Conservation (phyloP, 1,140 invertebrate species). For the Colletes latitarsis region DNA sequence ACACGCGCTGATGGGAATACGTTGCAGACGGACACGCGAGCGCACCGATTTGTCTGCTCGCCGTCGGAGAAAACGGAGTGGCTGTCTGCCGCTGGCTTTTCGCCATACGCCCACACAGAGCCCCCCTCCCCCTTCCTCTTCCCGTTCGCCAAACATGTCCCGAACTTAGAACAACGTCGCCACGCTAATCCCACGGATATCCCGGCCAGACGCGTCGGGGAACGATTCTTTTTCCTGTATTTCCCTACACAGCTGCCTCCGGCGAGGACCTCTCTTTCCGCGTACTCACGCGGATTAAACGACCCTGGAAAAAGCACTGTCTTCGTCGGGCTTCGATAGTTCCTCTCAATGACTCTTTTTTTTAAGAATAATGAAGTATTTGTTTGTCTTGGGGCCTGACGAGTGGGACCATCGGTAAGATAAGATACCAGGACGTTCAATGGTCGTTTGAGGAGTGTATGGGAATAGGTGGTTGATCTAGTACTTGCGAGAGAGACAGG, state of each 20-base stretch:
- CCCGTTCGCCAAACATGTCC: constrained; percentile 51
- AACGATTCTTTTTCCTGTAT: constrained; percentile 49
- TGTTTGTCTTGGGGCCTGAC: too few relatives aligned
- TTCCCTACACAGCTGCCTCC: constrained; percentile 4
- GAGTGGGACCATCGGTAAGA: too few relatives aligned
- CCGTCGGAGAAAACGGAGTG: constrained; percentile 53
- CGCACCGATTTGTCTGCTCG: constrained; percentile 58
- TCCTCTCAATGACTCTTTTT: too few relatives aligned
- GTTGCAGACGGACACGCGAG: background rate
- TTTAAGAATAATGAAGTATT: too few relatives aligned
- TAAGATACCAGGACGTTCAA: too few relatives aligned
- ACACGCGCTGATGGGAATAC: constrained; percentile 30
- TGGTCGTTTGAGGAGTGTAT: too few relatives aligned
- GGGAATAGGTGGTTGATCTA: too few relatives aligned
- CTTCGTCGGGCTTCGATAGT: background rate
- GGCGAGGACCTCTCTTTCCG: background rate
- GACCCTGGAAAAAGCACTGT: background rate
- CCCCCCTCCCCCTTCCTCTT: background rate
- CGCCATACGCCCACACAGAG: constrained; percentile 64
- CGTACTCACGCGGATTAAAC: constrained; percentile 47
- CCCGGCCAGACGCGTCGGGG: constrained; percentile 45
- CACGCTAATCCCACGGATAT: constrained; percentile 63
- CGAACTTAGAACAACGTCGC: constrained; percentile 67
- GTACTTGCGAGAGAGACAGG: too few relatives aligned
- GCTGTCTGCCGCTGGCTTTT: constrained; percentile 62